Evolutionary conservation across 2,113 vertebrate species (phyloP), one percentile per base, ranked within the genome.

Genomic region (Hemibagrus wyckioides): DNA sequence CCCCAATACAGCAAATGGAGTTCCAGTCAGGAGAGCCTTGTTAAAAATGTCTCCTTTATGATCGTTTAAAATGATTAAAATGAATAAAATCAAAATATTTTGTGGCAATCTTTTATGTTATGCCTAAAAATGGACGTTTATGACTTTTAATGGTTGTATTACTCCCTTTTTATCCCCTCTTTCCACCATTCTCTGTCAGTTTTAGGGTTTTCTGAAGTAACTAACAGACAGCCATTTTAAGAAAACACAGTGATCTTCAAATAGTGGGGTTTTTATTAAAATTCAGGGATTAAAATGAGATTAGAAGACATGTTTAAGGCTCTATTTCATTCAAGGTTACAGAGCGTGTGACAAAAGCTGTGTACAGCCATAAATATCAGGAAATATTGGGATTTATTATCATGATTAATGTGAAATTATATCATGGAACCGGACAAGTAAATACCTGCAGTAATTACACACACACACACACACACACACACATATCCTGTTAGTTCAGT

Each of bases 401-500:
- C 23, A 28, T 5, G 39, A 75, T 6, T 1, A 28, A 11, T 44
- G 71, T 25, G 21, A 11, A 25, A 41, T 44, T 1, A 48, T 48
- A 14, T n/a, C 41, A 15, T 0, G 6, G 11, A 44, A 30, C 4
- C 48, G 4, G 75, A 52, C 81, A 63, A 61, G 57, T 65, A 25
- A 65, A 48, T 10, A 82, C 81, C 28, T 73, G 39, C 52, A 30
- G 54, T 33, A 30, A 30, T 59, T 85, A 57, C 83, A 57, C 41
- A 67, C 30, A 65, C n/a, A 54, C 48, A 76, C 83, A 75, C 54
- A 44, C 75, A 48, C 44, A 69, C 30, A 65, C 19, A 54, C 48
- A 76, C 83, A 76, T 36, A 44, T 76, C 83, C 83, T 84, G 83
- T 23, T 28, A 52, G 67, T n/a, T 56, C 83, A 84, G 52, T 36